Percentiles rank a stretch among this genome's conserved stretches.
Conservation (phyloP, 2,797 vertebrate genomes). For the Crenichthys baileyi region DNA sequence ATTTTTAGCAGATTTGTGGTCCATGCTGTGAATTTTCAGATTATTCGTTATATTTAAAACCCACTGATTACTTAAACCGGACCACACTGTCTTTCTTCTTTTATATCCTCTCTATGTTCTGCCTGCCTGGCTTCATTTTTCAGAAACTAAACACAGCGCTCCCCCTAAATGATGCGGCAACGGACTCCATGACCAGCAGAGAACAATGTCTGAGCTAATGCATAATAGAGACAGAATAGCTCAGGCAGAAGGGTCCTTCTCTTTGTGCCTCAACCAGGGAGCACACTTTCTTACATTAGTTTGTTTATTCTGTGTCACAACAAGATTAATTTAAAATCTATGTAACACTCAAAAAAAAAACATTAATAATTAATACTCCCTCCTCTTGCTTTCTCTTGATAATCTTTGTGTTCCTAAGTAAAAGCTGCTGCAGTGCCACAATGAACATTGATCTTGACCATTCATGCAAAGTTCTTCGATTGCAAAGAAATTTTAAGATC, state of each 20-base stretch:
- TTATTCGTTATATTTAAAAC: not conserved
- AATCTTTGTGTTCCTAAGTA: not conserved
- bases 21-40: not conserved
- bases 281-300: not conserved
- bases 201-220: conserved; percentile 18
- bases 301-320: not conserved
- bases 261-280: not conserved
- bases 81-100: not conserved
- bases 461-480: not conserved
- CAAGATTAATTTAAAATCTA: not conserved
- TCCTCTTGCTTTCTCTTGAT: conserved; percentile 1
- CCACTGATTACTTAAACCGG: not conserved
- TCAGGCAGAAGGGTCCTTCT: conserved; percentile 1
- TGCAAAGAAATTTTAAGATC: not conserved
- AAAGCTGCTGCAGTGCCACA: not conserved
- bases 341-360: not conserved
- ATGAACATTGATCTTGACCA: not conserved
- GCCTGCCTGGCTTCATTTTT: conserved; percentile 5
- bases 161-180: conserved; percentile 39
- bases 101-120: not conserved
- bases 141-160: conserved; percentile 13
- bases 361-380: not conserved
- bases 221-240: conserved; percentile 7
- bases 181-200: conserved; percentile 7
- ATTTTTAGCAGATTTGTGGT: not conserved